Percentiles rank a stretch among this genome's conserved stretches.
phyloP scores from a whole-genome alignment of 1,140 invertebrate species.

The Ceratina australensis region DNA sequence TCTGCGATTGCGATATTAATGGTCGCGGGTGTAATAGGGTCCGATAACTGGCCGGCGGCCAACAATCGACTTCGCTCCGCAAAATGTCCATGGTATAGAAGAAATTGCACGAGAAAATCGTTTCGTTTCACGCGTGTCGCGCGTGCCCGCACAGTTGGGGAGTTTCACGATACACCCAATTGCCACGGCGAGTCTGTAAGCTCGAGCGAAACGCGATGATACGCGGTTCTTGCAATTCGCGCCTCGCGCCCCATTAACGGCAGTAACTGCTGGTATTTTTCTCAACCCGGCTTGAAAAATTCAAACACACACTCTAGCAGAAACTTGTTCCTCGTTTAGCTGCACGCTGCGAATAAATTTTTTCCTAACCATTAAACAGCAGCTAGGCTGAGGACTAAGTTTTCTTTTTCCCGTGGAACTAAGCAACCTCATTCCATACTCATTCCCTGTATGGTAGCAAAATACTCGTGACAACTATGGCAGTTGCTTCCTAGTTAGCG shows the following conservation, averaged over 20 bases:
- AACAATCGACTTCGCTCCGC: conserved; percentile 40
- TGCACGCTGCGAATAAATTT: conserved; percentile 5
- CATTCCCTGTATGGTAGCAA: no score
- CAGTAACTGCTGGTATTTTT: neutral
- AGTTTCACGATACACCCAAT: neutral
- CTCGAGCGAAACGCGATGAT: neutral
- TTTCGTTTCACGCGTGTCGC: neutral
- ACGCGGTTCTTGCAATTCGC: neutral
- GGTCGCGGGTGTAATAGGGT: conserved; percentile 35
- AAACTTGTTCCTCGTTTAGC: neutral
- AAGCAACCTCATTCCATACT: neutral
- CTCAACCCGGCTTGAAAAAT: conserved; percentile 12
- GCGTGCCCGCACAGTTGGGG: neutral
- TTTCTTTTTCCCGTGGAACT: neutral
- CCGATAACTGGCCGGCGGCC: conserved; percentile 42
- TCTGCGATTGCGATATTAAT: conserved; percentile 52
- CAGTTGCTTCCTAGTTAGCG: no score
- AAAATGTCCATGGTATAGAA: conserved; percentile 19
- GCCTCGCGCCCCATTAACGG: neutral
- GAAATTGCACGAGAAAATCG: neutral
- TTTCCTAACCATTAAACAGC: neutral
- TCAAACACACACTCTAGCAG: neutral
- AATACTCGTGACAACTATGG: neutral
- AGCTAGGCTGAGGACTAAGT: neutral
- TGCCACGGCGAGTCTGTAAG: neutral